These are phyloP conservation scores for Macrophya alboannulata DNA, from an alignment of 2,888 invertebrate genomes.

Conservation along the genomic window DNA sequence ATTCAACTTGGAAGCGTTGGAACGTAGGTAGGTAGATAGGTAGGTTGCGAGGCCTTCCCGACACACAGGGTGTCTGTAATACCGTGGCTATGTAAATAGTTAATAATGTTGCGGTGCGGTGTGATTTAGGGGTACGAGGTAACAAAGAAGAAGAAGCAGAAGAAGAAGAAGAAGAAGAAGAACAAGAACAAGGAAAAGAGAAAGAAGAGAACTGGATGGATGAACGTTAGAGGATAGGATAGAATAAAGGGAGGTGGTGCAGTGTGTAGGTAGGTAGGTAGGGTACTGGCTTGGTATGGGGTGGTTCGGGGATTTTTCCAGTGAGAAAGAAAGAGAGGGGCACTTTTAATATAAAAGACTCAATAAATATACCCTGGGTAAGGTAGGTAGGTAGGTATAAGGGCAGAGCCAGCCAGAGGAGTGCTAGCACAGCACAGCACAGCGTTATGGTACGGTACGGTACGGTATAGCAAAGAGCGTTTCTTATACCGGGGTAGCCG, in stretches of 20 bases:
- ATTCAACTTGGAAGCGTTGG: background rate
- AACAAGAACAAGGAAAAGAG: conserved; percentile 1
- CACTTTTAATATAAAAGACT: conserved; percentile 71
- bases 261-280: background rate
- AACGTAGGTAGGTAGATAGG: conserved; percentile 9
- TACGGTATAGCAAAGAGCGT: background rate
- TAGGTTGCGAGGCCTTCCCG: conserved; percentile 53
- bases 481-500: conserved; percentile 41
- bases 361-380: conserved; percentile 68
- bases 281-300: background rate
- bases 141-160: conserved; percentile 37
- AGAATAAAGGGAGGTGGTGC: conserved; percentile 29
- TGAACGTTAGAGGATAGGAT: background rate
- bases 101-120: conserved; percentile 66
- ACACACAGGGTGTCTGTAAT: conserved; percentile 62
- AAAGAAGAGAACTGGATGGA: background rate
- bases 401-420: background rate
- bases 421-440: conserved; percentile 23
- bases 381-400: conserved; percentile 12
- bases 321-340: conserved; percentile 50
- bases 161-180: conserved; percentile 3
- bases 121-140: conserved; percentile 62
- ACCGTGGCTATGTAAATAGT: conserved; percentile 69
- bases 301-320: background rate
- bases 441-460: background rate